phyloP scores from a whole-genome alignment of 1,140 invertebrate species.

The Kradibia gibbosae region DNA sequence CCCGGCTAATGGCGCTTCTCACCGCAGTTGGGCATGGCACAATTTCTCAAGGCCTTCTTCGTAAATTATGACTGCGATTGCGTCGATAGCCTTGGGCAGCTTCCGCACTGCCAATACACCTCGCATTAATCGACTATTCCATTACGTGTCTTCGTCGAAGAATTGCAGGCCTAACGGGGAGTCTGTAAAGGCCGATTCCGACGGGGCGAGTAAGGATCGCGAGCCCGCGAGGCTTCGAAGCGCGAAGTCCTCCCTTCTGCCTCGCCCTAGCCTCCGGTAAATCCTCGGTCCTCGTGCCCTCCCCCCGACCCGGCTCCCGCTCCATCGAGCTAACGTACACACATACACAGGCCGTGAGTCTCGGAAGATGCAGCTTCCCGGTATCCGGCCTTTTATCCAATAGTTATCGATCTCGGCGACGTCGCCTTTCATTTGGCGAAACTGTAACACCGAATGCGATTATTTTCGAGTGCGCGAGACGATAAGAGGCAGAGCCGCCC shows the following conservation, averaged over 20 bases:
- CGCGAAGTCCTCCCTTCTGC: not conserved
- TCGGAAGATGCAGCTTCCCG: not conserved
- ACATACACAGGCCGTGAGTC: not conserved
- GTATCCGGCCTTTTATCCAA: conserved; percentile 18
- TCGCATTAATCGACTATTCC: not conserved
- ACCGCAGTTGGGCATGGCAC: too few species aligned
- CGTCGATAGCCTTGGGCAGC: not conserved
- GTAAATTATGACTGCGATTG: not conserved
- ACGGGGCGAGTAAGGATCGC: too few species aligned
- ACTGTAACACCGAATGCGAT: conserved; percentile 31
- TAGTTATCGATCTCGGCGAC: conserved; percentile 38
- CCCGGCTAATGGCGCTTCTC: too few species aligned
- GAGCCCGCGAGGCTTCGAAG: too few species aligned
- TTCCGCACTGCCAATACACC: not conserved
- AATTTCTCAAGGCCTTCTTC: too few species aligned
- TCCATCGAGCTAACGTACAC: not conserved
- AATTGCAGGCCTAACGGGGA: too few species aligned
- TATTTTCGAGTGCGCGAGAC: conserved; percentile 13
- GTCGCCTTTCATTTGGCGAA: conserved; percentile 28
- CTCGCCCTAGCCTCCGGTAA: not conserved
- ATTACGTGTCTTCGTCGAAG: not conserved
- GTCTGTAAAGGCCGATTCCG: not conserved
- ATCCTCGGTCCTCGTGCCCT: not conserved
- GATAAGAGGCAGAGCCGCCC: too few species aligned
- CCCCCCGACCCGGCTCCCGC: too few species aligned